These are phyloP conservation scores for Lutraria lutraria DNA, from an alignment of 2,888 invertebrate genomes.

Conservation along the genomic window DNA sequence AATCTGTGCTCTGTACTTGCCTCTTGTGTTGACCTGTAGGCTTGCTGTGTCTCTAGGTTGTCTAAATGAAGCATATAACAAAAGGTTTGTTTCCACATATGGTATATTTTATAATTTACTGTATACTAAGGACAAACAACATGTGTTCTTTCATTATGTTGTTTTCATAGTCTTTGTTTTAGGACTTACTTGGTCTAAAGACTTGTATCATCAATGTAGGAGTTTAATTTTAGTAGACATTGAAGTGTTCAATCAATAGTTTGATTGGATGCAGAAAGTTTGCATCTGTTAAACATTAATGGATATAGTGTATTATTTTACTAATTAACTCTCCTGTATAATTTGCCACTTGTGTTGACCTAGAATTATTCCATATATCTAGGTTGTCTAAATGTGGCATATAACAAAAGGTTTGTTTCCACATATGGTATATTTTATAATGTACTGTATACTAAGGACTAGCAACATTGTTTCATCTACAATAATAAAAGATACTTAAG, in stretches of 20 bases:
- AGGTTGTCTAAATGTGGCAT: conserved; percentile 37
- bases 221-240: no score
- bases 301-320: no score
- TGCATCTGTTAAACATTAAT: no score
- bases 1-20: background rate
- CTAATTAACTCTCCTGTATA: background rate
- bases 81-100: conserved; percentile 46
- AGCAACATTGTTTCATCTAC: conserved; percentile 14
- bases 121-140: conserved; percentile 46
- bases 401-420: conserved; percentile 44
- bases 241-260: no score
- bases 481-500: no score
- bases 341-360: conserved; percentile 44
- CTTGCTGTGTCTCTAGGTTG: conserved; percentile 6
- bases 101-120: conserved; percentile 29
- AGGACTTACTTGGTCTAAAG: no score
- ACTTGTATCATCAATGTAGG: no score
- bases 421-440: conserved; percentile 33
- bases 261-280: no score
- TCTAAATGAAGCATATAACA: conserved; percentile 29
- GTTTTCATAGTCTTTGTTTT: no score
- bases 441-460: conserved; percentile 40
- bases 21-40: conserved; percentile 23
- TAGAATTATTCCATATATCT: background rate
- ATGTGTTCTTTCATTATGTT: background rate